Evolutionary conservation across 1,140 invertebrate genomes (phyloP).

Genomic region (Scaptodrosophila lebanonensis): DNA sequence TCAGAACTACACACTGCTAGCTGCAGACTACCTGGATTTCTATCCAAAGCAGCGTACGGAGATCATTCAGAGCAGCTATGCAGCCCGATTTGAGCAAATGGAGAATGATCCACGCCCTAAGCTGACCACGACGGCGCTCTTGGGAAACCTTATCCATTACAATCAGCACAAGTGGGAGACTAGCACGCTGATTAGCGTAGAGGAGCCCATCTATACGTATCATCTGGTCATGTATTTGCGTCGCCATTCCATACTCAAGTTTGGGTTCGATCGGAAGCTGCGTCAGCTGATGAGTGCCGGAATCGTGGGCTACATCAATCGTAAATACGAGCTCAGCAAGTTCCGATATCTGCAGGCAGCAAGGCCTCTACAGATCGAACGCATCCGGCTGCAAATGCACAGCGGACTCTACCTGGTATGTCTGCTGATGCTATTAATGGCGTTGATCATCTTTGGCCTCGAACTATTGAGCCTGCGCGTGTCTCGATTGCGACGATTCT

Average conservation of each 20-base stretch:
- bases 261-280: conserved; percentile 52
- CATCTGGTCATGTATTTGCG: conserved; percentile 54
- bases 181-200: conserved; percentile 34
- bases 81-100: conserved; percentile 31
- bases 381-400: conserved; percentile 25
- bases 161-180: conserved; percentile 33
- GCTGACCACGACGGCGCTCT: conserved; percentile 29
- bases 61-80: background rate
- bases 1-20: conserved; percentile 23
- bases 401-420: conserved; percentile 38
- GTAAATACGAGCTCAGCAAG: conserved; percentile 23
- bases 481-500: conserved; percentile 26
- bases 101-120: background rate
- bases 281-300: conserved; percentile 50
- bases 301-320: conserved; percentile 35
- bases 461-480: conserved; percentile 35
- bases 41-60: conserved; percentile 38
- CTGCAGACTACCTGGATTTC: conserved; percentile 39
- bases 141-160: conserved; percentile 37
- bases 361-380: background rate
- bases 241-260: conserved; percentile 42
- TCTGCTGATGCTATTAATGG: conserved; percentile 6
- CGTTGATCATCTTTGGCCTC: conserved; percentile 26
- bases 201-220: conserved; percentile 48
- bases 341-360: background rate